Percentiles rank a stretch among this genome's conserved stretches.
phyloP scores from a whole-genome alignment of 2,797 vertebrate genomes.

The Diplodus sargus region DNA sequence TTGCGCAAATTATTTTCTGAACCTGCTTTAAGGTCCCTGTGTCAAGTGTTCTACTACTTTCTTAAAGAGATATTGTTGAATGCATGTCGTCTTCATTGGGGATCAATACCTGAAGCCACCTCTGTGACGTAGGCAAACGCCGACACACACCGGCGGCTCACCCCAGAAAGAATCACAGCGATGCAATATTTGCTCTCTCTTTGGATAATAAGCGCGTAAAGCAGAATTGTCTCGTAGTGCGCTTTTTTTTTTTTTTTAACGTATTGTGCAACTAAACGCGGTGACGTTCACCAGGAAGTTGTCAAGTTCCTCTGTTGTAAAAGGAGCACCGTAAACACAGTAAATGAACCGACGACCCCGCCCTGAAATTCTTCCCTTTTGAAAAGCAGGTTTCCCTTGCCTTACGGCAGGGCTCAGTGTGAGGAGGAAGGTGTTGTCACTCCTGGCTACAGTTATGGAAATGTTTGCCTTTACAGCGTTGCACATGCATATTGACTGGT shows the following conservation, averaged over 20 bases:
- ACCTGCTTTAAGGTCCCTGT: background rate
- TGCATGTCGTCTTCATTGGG: background rate
- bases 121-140: conserved; percentile 20
- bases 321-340: background rate
- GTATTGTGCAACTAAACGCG: background rate
- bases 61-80: background rate
- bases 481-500: too few relatives aligned
- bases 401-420: background rate
- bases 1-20: background rate
- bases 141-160: background rate
- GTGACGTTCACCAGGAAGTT: rapidly evolving
- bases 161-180: background rate
- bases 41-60: background rate
- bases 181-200: background rate
- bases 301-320: background rate
- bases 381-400: conserved; percentile 21
- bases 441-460: background rate
- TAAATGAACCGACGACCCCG: conserved; percentile 23
- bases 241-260: background rate
- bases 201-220: background rate
- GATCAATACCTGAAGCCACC: conserved; percentile 20
- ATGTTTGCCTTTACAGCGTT: background rate
- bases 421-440: background rate
- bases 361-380: conserved; percentile 44
- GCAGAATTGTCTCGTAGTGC: background rate